phyloP scores from a whole-genome alignment of 2,888 invertebrate genomes.

The Tiliacea citrago region DNA sequence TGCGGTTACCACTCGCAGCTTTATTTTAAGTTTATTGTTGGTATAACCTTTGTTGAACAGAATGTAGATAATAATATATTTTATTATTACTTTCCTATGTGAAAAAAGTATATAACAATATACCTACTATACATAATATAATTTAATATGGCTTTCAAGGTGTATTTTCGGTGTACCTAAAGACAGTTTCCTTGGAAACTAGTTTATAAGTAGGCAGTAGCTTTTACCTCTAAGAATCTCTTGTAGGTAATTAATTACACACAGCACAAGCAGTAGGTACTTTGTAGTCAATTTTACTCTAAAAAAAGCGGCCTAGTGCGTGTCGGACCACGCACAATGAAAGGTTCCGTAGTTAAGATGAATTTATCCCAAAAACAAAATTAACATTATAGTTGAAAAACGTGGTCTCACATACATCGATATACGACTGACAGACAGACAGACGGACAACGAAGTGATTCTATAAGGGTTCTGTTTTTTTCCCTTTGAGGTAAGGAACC shows the following conservation, averaged over 20 bases:
- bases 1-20: slow-evolving; percentile 56
- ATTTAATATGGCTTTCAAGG: neutral
- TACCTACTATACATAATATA: neutral
- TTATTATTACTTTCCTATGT: neutral
- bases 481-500: too few species aligned
- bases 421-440: too few species aligned
- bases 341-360: too few species aligned
- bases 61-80: neutral
- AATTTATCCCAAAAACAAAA: too few species aligned
- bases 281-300: neutral
- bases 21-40: slow-evolving; percentile 49
- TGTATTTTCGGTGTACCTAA: neutral
- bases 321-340: too few species aligned
- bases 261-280: neutral
- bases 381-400: too few species aligned
- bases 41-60: slow-evolving; percentile 20
- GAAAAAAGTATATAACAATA: neutral
- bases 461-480: neutral
- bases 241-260: neutral
- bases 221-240: neutral
- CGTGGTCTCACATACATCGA: too few species aligned
- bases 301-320: neutral
- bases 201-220: neutral
- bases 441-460: too few species aligned
- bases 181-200: neutral